These are phyloP conservation scores for Drosophila erecta DNA, from an alignment of 1,140 invertebrate genomes.

Conservation along the genomic window DNA sequence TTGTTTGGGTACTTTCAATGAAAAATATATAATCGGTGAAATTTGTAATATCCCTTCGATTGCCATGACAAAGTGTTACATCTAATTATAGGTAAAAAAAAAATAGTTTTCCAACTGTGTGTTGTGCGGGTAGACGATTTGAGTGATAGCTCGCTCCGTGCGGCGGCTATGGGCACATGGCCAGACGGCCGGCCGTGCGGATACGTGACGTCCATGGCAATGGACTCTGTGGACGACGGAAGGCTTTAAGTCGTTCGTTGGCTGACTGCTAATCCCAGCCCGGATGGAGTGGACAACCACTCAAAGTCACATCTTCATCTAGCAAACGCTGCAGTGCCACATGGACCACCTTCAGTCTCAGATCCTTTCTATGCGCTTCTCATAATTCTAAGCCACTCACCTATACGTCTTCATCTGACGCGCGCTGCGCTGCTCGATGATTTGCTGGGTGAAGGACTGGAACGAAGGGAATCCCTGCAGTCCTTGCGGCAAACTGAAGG, in stretches of 20 bases:
- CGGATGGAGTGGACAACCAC: slow-evolving; percentile 1
- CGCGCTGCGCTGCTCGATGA: slow-evolving; percentile 76
- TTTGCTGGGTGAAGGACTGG: slow-evolving; percentile 82
- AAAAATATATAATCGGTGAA: neutral
- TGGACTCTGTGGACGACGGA: slow-evolving; percentile 31
- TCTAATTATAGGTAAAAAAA: neutral
- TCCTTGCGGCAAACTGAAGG: slow-evolving; percentile 76
- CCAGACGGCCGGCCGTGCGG: slow-evolving; percentile 23
- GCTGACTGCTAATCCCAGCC: slow-evolving; percentile 36
- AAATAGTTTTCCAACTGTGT: neutral
- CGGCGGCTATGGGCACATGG: slow-evolving; percentile 66
- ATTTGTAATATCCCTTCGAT: no score
- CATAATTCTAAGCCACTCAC: slow-evolving; percentile 54
- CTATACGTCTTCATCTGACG: slow-evolving; percentile 84
- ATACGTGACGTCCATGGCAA: slow-evolving; percentile 62
- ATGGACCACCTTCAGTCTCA: slow-evolving; percentile 42
- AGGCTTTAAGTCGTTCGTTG: slow-evolving; percentile 26
- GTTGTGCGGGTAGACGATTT: neutral
- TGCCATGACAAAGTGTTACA: no score
- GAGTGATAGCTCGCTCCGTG: slow-evolving; percentile 22
- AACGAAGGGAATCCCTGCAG: slow-evolving; percentile 79
- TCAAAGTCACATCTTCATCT: slow-evolving; percentile 84
- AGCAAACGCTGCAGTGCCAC: slow-evolving; percentile 63
- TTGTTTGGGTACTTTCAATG: no score
- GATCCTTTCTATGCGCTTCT: neutral